Conservation (phyloP, 2,113 vertebrate genomes). For the Barbus barbus region DNA sequence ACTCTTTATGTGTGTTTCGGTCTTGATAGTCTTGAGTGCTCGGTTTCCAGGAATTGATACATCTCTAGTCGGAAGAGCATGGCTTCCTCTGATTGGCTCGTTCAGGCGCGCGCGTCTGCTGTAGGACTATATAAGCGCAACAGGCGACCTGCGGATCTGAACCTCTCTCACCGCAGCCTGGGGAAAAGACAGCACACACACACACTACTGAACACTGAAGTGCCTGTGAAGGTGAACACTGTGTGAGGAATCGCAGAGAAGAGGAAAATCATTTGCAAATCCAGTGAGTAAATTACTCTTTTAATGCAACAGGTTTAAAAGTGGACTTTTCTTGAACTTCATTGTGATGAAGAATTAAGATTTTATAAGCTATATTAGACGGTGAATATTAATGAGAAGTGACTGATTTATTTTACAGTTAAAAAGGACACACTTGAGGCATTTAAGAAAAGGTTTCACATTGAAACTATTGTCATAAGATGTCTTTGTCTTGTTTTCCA, state of each 20-base stretch:
- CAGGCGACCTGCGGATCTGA: not conserved
- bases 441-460: too few species aligned
- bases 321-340: not conserved
- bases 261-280: not conserved
- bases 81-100: slow-evolving; percentile 36
- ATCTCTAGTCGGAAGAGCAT: not conserved
- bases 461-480: not conserved
- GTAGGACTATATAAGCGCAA: slow-evolving; percentile 38
- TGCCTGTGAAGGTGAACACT: too few species aligned
- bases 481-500: not conserved
- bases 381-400: not conserved
- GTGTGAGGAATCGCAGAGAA: not conserved
- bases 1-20: not conserved
- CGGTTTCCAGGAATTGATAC: not conserved
- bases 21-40: not conserved
- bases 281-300: slow-evolving; percentile 19
- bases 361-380: not conserved
- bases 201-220: not conserved
- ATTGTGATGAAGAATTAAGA: not conserved
- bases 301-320: slow-evolving; percentile 30
- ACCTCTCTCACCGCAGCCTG: not conserved
- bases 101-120: not conserved
- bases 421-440: not conserved
- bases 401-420: not conserved
- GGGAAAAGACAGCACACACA: not conserved